phyloP scores from a whole-genome alignment of 2,797 vertebrate species.

The Bradypodion pumilum region DNA sequence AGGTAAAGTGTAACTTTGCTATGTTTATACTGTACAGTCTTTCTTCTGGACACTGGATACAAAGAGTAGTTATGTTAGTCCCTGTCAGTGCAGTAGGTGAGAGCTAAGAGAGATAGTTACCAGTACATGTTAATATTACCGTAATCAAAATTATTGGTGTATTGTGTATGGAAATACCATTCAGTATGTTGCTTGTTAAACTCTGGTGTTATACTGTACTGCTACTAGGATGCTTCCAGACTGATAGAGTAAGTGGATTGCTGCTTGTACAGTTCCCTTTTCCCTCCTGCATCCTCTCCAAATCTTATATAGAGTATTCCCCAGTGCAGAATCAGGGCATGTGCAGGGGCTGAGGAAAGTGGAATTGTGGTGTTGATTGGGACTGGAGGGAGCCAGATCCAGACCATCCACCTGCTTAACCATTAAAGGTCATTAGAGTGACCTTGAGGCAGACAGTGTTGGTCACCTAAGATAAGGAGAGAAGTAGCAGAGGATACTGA shows the following conservation, averaged over 20 bases:
- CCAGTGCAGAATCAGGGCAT: not conserved
- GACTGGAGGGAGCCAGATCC: too few species aligned
- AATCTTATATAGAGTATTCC: not conserved
- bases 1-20: not conserved
- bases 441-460: too few species aligned
- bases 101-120: not conserved
- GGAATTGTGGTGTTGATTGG: not conserved
- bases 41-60: not conserved
- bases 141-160: not conserved
- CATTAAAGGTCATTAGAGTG: too few species aligned
- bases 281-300: not conserved
- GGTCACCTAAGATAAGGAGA: too few species aligned
- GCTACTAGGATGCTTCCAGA: not conserved
- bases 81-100: not conserved
- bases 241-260: not conserved
- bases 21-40: not conserved
- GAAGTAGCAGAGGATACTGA: too few species aligned
- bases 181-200: not conserved
- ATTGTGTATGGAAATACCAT: not conserved
- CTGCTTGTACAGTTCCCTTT: too few species aligned
- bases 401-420: too few species aligned
- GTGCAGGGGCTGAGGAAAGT: not conserved
- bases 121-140: not conserved
- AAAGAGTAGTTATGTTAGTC: not conserved
- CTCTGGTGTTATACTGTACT: too few species aligned